Conservation (phyloP, 2,888 invertebrate species). For the Mesochorus sp. region DNA sequence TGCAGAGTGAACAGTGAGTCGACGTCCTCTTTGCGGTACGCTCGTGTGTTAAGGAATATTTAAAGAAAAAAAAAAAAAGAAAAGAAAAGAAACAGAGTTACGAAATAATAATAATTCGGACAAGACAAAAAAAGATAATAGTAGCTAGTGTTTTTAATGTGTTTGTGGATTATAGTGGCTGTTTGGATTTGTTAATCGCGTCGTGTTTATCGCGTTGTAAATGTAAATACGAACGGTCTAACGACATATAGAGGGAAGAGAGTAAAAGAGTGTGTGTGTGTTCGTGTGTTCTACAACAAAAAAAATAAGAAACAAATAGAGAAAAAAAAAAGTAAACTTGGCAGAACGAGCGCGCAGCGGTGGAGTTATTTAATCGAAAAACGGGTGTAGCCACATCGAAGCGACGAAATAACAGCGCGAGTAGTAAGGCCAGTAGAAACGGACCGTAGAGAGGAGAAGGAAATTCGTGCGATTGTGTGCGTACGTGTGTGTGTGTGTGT, state of each 20-base stretch:
- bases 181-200: slow-evolving; percentile 24
- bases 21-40: slow-evolving; percentile 60
- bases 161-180: slow-evolving; percentile 54
- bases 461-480: not conserved
- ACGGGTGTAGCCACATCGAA: slow-evolving; percentile 4
- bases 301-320: no score
- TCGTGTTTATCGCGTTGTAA: not conserved
- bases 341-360: not conserved
- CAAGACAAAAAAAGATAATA: no score
- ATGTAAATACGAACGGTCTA: slow-evolving; percentile 1
- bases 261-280: not conserved
- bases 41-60: slow-evolving; percentile 23
- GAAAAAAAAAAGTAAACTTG: not conserved
- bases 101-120: no score
- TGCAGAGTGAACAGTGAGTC: slow-evolving; percentile 64
- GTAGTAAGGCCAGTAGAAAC: no score
- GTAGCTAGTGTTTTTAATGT: slow-evolving; percentile 38
- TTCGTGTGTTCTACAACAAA: not conserved
- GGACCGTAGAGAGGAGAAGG: no score
- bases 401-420: no score
- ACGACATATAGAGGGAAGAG: no score
- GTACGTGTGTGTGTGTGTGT: not conserved
- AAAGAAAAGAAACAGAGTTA: slow-evolving; percentile 31
- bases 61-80: not conserved
- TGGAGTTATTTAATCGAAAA: not conserved